Evolutionary conservation across 2,888 invertebrate genomes (phyloP).

Genomic region (Petrolisthes manimaculis): DNA sequence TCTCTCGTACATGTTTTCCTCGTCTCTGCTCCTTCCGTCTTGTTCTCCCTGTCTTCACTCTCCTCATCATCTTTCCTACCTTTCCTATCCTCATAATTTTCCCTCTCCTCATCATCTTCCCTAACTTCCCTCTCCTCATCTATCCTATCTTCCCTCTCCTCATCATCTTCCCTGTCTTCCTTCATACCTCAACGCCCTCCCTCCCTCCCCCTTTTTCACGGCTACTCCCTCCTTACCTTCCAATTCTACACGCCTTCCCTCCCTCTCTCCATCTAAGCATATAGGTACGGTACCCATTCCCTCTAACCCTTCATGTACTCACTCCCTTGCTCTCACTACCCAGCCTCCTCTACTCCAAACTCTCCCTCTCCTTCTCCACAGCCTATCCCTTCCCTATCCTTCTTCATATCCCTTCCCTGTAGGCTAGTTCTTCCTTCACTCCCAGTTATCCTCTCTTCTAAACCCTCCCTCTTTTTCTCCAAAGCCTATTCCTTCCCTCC

Average conservation of each 20-base stretch:
- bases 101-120: no score
- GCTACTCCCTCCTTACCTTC: neutral
- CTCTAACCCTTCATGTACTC: neutral
- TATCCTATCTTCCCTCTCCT: no score
- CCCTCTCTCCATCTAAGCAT: neutral
- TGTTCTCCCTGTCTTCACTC: no score
- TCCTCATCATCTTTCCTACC: no score
- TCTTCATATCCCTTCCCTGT: neutral
- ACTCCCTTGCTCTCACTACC: conserved; percentile 2
- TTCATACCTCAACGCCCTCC: neutral
- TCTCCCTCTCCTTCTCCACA: conserved; percentile 3
- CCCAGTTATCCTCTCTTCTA: neutral
- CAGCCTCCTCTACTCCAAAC: neutral
- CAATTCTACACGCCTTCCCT: neutral
- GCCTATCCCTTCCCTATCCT: conserved; percentile 18
- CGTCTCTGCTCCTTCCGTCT: no score
- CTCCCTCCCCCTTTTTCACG: no score
- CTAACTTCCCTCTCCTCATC: neutral
- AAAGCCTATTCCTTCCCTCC: no score
- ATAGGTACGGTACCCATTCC: no score
- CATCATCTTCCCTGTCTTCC: neutral
- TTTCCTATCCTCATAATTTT: no score
- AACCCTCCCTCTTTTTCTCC: neutral
- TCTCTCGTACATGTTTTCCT: no score
- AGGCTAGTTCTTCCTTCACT: no score